Base-by-base conservation (phyloP, 1,140 invertebrate genomes). In the Drosophila murphyi region DNA sequence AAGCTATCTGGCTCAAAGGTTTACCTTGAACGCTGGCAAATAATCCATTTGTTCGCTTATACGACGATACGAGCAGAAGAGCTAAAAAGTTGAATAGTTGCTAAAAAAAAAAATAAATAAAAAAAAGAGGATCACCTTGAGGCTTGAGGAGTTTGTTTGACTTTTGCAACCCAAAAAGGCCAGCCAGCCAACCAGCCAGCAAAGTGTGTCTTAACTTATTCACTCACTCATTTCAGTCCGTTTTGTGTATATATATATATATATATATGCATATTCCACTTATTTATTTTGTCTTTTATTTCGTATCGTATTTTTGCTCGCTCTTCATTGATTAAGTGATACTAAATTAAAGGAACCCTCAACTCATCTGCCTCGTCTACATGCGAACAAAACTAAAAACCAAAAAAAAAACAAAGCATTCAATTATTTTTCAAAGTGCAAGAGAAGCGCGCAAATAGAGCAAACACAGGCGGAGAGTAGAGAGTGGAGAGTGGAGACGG, bases 51-150 rank as follows among this genome's bases (percentile, higher is more conserved):
- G 57, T 34, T 50, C 35, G 43, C 43, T 69, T 59, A 59, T 31
- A 28, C 48, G 43, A 61, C 48, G 43, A 61, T 61, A 61, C 50
- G 29, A 50, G 7, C 20, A 20, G 20, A 56, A 47, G 56, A 55
- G 50, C 12, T 65, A 34, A 63, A 70, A 56, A 74, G 52, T 43
- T 62, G 59, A 50, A 47, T 62, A 62, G 65, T 69, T 56, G 67
- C 52, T 57, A 8, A 12, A 20, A 20, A 20, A 20, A 20, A 20
- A 20, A 20, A 20, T 1, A 20, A 20, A 20, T 20, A 20, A 20
- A 20, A 20, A 20, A 20, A 65, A 76, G 68, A 76, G 60, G 73
- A 51, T 76, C 73, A 76, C 73, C 73, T 76, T 76, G 73, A 64
- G 73, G 48, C 20, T 20, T 20, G 20, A 20, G 20, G 20, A 20